Conservation (phyloP, 35 echinoderm and acorn worm genomes). For the Ophiothrix spiculata region DNA sequence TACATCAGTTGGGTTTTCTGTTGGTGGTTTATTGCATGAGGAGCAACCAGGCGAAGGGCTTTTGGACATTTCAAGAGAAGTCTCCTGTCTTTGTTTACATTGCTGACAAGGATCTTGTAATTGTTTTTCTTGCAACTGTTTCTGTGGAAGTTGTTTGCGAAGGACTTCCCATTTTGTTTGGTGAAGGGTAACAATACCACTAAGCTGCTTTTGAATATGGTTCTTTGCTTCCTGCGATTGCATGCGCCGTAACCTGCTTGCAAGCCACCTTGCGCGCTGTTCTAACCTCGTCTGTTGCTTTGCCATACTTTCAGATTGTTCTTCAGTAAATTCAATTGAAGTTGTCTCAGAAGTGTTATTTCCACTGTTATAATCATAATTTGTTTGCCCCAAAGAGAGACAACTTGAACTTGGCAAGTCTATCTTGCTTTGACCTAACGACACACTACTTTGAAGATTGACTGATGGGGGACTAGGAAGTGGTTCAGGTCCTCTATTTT, state of each 20-base stretch:
- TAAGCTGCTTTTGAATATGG: slow-evolving; percentile 65
- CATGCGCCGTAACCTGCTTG: slow-evolving; percentile 43
- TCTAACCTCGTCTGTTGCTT: slow-evolving; percentile 55
- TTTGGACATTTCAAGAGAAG: not conserved
- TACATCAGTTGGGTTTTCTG: not conserved
- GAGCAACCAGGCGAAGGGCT: not conserved
- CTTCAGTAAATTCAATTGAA: not conserved
- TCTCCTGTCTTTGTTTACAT: not conserved
- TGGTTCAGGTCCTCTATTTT: not conserved
- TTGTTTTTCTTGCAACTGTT: not conserved
- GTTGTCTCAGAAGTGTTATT: not conserved
- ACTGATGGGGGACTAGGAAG: not conserved
- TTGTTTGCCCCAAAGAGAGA: not conserved
- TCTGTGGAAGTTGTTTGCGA: not conserved
- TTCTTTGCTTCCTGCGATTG: slow-evolving; percentile 55
- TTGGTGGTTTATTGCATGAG: not conserved
- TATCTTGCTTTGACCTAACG: not conserved
- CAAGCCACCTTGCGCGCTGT: slow-evolving; percentile 49
- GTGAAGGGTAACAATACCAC: slow-evolving; percentile 40
- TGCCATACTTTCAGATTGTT: slow-evolving; percentile 1
- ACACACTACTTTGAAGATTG: not conserved
- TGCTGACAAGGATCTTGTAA: not conserved
- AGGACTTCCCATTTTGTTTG: slow-evolving; percentile 17
- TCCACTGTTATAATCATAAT: slow-evolving; percentile 9
- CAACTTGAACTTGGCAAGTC: not conserved